Evolutionary conservation across 1,140 invertebrate genomes (phyloP), one percentile per base, ranked within the genome.

Genomic region (Mycetomoellerius zeteki): DNA sequence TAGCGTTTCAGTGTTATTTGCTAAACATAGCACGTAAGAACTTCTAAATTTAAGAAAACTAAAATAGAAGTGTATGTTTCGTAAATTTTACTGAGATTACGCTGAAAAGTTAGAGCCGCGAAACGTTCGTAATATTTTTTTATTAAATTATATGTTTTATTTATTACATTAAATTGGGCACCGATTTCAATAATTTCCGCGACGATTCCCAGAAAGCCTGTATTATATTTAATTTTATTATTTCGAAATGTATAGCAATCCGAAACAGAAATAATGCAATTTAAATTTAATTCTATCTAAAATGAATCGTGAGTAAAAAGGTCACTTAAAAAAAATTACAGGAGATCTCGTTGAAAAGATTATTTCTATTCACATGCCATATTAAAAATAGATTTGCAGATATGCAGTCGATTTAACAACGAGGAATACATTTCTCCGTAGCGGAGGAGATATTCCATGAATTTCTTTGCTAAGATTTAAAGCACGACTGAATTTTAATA

Each of bases 401-500:
- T 77, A 78, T 65, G 43, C 60, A 62, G 14, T 67, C 58, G 12
- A 33, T 50, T n/a, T 12, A 52, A 33, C 58, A 64, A 62, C 16
- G 10, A 27, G 5, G 56, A 47, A 64, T 43, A 37, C 56, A 30
- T 16, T 52, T 78, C 24, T 43, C 21, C 10, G 19, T 33, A 64
- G 10, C 24, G 30, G 2, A 62, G 2, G 33, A 50, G n/a, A 33
- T 52, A 67, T 67, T 67, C 47, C 6, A 19, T 21, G 43, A 80
- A 67, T 52, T 30, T 80, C 12, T 56, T 37, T 5, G 2, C 5
- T 27, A 30, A 14, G 21, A 56, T 69, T 69, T 81, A 37, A 69
- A 33, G n/a, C 30, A 2, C 5, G 62, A 7, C 12, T 19, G 21
- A 71, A 81, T 81, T 24, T 69, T 56, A n/a, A 50, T 69, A 24